phyloP scores from a whole-genome alignment of 2,797 vertebrate species.

The Bufotes viridis region DNA sequence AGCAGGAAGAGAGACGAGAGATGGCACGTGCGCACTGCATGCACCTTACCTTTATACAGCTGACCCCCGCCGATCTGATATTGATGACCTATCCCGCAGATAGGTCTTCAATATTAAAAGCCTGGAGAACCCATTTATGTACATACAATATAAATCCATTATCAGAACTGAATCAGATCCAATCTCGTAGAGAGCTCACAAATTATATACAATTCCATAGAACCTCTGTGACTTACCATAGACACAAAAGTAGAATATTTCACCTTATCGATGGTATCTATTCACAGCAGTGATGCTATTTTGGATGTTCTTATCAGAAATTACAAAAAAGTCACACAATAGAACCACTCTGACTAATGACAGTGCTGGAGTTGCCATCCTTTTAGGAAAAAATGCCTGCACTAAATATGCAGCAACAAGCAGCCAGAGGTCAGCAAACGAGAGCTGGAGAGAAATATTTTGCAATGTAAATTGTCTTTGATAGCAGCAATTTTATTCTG shows the following conservation, averaged over 20 bases:
- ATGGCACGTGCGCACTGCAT: no score
- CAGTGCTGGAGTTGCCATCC: neutral
- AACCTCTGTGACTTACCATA: neutral
- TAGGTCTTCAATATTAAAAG: no score
- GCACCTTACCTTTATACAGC: no score
- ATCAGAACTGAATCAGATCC: neutral
- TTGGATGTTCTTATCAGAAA: conserved; percentile 29
- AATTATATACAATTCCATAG: conserved; percentile 43
- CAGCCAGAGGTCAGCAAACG: conserved; percentile 52
- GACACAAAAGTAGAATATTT: conserved; percentile 15
- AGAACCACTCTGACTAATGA: conserved; percentile 35
- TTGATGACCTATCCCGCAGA: no score
- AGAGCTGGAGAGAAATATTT: conserved; percentile 57
- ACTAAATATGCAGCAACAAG: conserved; percentile 49
- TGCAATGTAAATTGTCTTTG: conserved; percentile 62
- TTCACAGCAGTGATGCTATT: conserved; percentile 40
- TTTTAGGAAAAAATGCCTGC: conserved; percentile 44
- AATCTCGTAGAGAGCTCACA: conserved; percentile 33
- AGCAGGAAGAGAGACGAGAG: no score
- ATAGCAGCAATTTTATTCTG: conserved; percentile 63
- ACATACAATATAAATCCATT: conserved; percentile 4
- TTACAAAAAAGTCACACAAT: conserved; percentile 42
- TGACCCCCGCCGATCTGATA: no score
- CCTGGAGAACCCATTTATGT: neutral
- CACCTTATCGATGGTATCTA: conserved; percentile 29